These are phyloP conservation scores for Lerista edwardsae DNA, from an alignment of 2,797 vertebrate species.

Conservation along the genomic window DNA sequence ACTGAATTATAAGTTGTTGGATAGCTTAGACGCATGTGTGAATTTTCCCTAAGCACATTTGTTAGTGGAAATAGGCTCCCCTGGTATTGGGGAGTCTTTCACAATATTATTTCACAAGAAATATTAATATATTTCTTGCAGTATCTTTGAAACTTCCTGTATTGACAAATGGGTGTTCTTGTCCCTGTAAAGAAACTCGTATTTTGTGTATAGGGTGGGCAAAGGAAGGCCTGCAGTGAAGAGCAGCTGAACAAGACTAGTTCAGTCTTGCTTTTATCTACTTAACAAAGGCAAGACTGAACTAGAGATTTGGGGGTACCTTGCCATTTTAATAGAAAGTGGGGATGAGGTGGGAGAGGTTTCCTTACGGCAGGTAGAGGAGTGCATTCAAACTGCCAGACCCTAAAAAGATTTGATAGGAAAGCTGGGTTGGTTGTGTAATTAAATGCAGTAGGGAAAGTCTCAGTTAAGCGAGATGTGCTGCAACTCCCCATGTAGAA, in stretches of 20 bases:
- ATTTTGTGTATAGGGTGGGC: not conserved
- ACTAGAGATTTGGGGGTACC: constrained; percentile 10
- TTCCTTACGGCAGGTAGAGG: not conserved
- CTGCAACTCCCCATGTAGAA: not conserved
- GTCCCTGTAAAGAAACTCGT: not conserved
- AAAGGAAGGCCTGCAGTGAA: not conserved
- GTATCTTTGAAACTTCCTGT: not conserved
- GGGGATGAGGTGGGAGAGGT: not conserved
- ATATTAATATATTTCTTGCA: too few species aligned
- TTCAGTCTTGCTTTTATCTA: too few species aligned
- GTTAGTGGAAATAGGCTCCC: not conserved
- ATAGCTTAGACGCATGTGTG: not conserved
- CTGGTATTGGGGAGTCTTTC: not conserved
- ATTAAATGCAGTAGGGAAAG: not conserved
- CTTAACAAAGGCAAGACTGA: constrained; percentile 1
- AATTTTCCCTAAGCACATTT: too few species aligned
- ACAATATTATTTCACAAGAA: too few species aligned
- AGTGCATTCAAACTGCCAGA: not conserved
- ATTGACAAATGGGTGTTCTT: not conserved
- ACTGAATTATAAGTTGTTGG: not conserved
- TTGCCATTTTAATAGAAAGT: not conserved
- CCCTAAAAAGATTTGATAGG: not conserved
- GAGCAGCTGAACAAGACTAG: too few species aligned
- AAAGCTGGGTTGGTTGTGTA: not conserved
- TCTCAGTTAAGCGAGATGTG: not conserved